Evolutionary conservation across 2,797 vertebrate genomes (phyloP), one percentile per base, ranked within the genome.

Genomic region (Chanos chanos): DNA sequence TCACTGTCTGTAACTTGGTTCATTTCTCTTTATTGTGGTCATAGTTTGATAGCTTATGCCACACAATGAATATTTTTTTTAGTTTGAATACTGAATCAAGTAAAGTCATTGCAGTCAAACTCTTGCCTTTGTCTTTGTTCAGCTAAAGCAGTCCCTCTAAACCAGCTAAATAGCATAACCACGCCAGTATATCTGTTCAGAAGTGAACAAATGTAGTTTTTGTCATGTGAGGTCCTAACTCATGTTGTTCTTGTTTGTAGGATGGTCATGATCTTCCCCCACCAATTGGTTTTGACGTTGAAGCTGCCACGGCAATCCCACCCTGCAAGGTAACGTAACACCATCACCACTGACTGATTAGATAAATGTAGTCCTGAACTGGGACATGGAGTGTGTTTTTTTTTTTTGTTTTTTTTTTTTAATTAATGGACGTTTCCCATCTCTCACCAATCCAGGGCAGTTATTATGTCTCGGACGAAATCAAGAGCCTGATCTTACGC

Each of bases 281-380:
- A 0, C 92, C 93, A 1, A 96, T 96, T 66, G 77, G 89, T 1
- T 97, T 97, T 64, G 94, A 94, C 19, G 84, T 96, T 12, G 93
- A 94, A 80, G 76, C 90, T 0, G 87, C 88, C 12, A 92, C 93
- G 0, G 80, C 83, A 2, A 87, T 96, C 50, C 95, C 94, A 0
- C 79, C 91, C 0, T 90, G 87, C 89, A 96, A 91, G 83, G 89
- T 89, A 31, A 24, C 1, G 8, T 4, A 15, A 13, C 34, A 18
- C 1, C n/a, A 4, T 27, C n/a, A 27, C 12, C 51, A 13, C 16
- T 57, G 10, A 7, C 47, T 21, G 18, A 27, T 7, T n/a, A n/a
- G n/a, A n/a, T n/a, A n/a, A n/a, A n/a, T n/a, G n/a, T n/a, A n/a
- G n/a, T n/a, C n/a, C n/a, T n/a, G n/a, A n/a, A n/a, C n/a, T n/a